Percentiles rank a stretch among this genome's conserved stretches.
phyloP scores from a whole-genome alignment of 2,113 vertebrate genomes.

The Paralichthys olivaceus region DNA sequence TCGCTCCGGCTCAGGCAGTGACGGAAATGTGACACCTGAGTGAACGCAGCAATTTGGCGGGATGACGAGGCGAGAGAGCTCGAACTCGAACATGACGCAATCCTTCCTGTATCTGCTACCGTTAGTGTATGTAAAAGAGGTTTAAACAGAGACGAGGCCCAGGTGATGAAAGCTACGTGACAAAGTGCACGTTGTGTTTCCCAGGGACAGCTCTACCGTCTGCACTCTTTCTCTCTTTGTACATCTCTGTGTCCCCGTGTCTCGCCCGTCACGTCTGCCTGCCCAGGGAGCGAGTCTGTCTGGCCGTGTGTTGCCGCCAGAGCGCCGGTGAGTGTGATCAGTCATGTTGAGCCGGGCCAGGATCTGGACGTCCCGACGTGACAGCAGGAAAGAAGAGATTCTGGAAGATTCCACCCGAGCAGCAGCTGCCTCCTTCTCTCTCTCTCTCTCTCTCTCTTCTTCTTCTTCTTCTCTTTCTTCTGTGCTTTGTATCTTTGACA shows the following conservation, averaged over 20 bases:
- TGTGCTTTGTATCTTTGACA: not conserved
- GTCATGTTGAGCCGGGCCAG: conserved; percentile 62
- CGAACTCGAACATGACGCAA: too few relatives aligned
- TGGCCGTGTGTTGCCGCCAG: conserved; percentile 52
- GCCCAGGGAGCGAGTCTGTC: conserved; percentile 49
- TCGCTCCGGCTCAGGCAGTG: too few relatives aligned
- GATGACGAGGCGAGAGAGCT: too few relatives aligned
- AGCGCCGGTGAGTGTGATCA: conserved; percentile 55
- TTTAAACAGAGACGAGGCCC: too few relatives aligned
- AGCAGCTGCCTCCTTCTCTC: conserved; percentile 22
- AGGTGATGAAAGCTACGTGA: too few relatives aligned
- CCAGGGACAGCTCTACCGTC: too few relatives aligned
- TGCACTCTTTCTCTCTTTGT: not conserved
- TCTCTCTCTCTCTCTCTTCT: too few relatives aligned
- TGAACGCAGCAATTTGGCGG: too few relatives aligned
- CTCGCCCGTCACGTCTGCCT: not conserved
- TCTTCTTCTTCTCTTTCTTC: not conserved
- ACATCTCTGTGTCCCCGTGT: not conserved
- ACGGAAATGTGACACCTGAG: too few relatives aligned
- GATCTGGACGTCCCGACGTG: conserved; percentile 26
- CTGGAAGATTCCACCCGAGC: conserved; percentile 44
- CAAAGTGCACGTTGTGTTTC: too few relatives aligned
- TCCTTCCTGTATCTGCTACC: too few relatives aligned
- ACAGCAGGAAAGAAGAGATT: conserved; percentile 43
- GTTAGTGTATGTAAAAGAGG: too few relatives aligned